Percentiles rank a stretch among this genome's conserved stretches.
phyloP scores from a whole-genome alignment of 1,140 invertebrate species.

The Epicauta chinensis region DNA sequence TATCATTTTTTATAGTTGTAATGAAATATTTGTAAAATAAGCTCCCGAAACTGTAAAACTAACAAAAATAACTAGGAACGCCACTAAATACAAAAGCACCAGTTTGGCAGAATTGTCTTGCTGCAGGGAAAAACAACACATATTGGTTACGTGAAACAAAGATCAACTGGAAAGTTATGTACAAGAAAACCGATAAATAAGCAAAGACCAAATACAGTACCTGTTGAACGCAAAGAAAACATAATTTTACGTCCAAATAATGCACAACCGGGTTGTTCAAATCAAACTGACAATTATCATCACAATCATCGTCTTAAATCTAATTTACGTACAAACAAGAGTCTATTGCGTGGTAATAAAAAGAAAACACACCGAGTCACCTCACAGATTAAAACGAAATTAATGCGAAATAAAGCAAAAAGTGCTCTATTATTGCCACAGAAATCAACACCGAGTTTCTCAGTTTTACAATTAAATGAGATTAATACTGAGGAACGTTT shows the following conservation, averaged over 20 bases:
- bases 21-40: no score
- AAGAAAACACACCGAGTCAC: constrained; percentile 13
- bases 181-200: constrained; percentile 23
- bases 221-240: constrained; percentile 35
- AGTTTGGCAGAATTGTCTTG: constrained; percentile 34
- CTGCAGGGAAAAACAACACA: constrained; percentile 34
- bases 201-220: constrained; percentile 21
- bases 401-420: constrained; percentile 6
- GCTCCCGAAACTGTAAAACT: background rate
- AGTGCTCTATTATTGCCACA: background rate
- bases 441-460: background rate
- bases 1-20: constrained; percentile 4
- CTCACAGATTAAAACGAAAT: constrained; percentile 15
- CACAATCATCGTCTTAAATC: background rate
- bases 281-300: constrained; percentile 1
- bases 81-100: constrained; percentile 8
- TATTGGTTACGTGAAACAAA: constrained; percentile 24
- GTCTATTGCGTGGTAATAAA: background rate
- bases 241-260: constrained; percentile 8
- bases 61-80: background rate
- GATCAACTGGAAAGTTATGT: constrained; percentile 26
- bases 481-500: constrained; percentile 35
- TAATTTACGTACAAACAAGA: no score
- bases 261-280: constrained; percentile 34
- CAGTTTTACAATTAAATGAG: constrained; percentile 2